Evolutionary conservation across 1,140 invertebrate species (phyloP), one percentile per base, ranked within the genome.

Genomic region (Amphibalanus amphitrite): DNA sequence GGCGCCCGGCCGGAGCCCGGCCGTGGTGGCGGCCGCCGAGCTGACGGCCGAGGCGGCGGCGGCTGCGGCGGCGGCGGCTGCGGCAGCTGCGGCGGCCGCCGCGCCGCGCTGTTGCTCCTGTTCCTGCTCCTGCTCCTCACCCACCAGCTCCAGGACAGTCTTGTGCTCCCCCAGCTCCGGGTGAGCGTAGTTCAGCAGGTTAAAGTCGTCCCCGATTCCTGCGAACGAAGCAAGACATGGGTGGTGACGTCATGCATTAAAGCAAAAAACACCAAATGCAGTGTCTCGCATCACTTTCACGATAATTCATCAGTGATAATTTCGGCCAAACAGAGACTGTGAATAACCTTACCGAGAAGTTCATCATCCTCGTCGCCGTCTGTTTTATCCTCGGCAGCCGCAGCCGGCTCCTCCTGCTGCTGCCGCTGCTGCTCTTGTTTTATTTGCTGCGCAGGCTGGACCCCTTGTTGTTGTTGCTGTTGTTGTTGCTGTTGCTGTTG

Each of bases 111-210:
- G 64, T 70, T 70, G 75, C 65, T 71, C 68, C 71, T 70, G 75
- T 33, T 69, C 26, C 67, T 74, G 73, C 30, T 75, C 75, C 67
- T 70, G 70, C 40, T 76, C 70, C 29, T 74, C 71, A 28, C 59
- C 73, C 67, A 67, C 73, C 74, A 70, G 69, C 69, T 71, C 70
- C 59, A 64, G 72, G 64, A 40, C 70, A 25, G n/a, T 72, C 33
- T 38, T 69, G 85, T 74, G 90, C 69, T 88, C 87, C 73, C 92
- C 90, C n/a, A 95, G 81, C 80, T 96, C 93, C 0, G 93, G 90
- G 85, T 97, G 93, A 0, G 92, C 93, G 82, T 95, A 97, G 80
- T 95, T 91, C 64, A 97, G 79, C 76, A 97, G 95, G 79, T 97
- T 96, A 81, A 97, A 97, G 80, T 95, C 93, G 77, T 92, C 89